Evolutionary conservation across 1,140 invertebrate genomes (phyloP).

Genomic region (Temnothorax longispinosus): DNA sequence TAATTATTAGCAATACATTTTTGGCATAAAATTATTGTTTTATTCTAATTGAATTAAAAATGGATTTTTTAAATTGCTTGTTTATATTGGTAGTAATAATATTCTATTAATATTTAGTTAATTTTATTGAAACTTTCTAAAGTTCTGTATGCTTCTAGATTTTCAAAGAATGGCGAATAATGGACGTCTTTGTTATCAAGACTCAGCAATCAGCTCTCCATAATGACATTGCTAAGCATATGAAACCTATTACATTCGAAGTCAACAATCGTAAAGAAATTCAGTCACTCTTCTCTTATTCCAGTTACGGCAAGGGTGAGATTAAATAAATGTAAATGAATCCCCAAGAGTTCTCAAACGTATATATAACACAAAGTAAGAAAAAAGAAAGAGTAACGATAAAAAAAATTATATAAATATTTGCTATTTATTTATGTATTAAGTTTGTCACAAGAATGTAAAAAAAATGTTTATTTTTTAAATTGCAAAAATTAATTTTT

Average conservation of each 20-base stretch:
- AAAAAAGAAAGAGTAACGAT: not conserved
- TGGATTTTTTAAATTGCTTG: not conserved
- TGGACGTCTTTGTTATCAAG: constrained; percentile 80
- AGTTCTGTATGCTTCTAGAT: constrained; percentile 1
- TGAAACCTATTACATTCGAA: constrained; percentile 92
- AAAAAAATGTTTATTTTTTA: not conserved
- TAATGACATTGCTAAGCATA: constrained; percentile 90
- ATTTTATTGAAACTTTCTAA: not conserved
- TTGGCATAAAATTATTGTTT: no score
- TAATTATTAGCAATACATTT: no score
- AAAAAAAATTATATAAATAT: not conserved
- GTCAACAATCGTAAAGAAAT: constrained; percentile 93
- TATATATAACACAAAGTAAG: not conserved
- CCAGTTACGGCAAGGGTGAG: constrained; percentile 92
- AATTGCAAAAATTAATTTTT: not conserved
- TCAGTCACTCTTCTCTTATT: constrained; percentile 93
- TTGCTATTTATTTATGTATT: not conserved
- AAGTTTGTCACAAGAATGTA: not conserved
- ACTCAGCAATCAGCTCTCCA: constrained; percentile 91
- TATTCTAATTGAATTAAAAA: not conserved
- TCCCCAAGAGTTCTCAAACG: not conserved
- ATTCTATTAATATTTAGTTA: not conserved
- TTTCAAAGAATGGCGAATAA: constrained; percentile 20
- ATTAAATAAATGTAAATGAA: not conserved
- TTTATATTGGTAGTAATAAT: not conserved